phyloP scores from a whole-genome alignment of 2,113 vertebrate genomes.

The Pogonocichla stellata region DNA sequence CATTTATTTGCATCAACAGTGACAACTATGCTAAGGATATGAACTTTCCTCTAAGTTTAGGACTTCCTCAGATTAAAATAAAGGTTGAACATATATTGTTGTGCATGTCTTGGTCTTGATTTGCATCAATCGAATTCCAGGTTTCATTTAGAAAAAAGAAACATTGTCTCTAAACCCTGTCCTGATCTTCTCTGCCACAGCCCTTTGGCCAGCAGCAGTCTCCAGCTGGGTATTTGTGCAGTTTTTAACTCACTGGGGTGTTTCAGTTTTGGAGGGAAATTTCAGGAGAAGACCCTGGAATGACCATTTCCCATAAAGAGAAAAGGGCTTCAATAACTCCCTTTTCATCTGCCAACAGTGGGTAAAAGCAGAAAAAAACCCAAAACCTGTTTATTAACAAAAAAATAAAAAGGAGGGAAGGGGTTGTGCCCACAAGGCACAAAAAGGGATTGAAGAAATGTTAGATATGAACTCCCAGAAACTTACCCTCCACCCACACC shows the following conservation, averaged over 20 bases:
- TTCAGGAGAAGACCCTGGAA: neutral
- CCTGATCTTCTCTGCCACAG: neutral
- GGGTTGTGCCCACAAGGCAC: neutral
- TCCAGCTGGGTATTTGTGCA: neutral
- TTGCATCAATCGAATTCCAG: neutral
- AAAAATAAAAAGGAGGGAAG: neutral
- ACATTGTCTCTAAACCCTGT: neutral
- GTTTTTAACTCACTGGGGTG: neutral
- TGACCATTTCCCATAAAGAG: neutral
- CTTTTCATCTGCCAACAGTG: neutral
- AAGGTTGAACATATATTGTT: neutral
- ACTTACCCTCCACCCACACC: neutral
- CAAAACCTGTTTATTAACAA: neutral
- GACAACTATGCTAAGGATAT: neutral
- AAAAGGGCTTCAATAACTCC: neutral
- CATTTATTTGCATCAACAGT: neutral
- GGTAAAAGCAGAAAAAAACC: neutral
- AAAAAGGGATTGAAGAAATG: neutral
- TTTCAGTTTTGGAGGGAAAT: neutral
- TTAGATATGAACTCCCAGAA: neutral
- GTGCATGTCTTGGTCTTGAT: neutral
- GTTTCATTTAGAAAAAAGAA: neutral
- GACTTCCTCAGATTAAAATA: neutral
- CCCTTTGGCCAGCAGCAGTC: neutral
- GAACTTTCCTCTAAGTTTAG: neutral